phyloP scores from a whole-genome alignment of 2,888 invertebrate species.

The Hemistola chrysoprasaria region DNA sequence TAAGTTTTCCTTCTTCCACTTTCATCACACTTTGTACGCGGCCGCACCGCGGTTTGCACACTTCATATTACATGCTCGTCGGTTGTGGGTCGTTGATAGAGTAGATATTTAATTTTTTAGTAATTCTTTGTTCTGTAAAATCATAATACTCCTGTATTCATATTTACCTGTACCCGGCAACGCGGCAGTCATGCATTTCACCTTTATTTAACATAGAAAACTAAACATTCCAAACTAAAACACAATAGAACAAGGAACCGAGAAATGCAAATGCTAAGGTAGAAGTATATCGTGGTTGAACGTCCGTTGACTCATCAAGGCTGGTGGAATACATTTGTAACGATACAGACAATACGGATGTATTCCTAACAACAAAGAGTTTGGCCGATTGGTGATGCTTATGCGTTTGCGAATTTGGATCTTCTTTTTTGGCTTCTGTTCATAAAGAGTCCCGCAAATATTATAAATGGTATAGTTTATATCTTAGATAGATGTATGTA shows the following conservation, averaged over 20 bases:
- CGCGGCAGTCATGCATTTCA: constrained; percentile 16
- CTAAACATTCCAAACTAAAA: constrained; percentile 10
- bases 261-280: constrained; percentile 29
- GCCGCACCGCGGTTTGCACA: too few species aligned
- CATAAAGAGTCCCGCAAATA: too few species aligned
- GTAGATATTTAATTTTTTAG: too few species aligned
- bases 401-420: constrained; percentile 10
- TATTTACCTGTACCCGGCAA: constrained; percentile 8
- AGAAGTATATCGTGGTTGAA: constrained; percentile 28
- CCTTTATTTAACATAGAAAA: constrained; percentile 7
- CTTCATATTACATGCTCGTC: too few species aligned
- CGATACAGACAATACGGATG: constrained; percentile 28
- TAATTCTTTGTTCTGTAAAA: too few species aligned
- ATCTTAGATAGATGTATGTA: too few species aligned
- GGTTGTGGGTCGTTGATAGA: too few species aligned
- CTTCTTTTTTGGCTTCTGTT: too few species aligned
- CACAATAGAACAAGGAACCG: constrained; percentile 34
- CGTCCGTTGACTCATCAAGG: constrained; percentile 35
- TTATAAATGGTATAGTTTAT: too few species aligned
- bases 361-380: constrained; percentile 23
- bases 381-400: constrained; percentile 12
- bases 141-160: too few species aligned
- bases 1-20: too few species aligned
- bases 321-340: constrained; percentile 25
- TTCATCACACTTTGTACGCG: too few species aligned